phyloP scores from a whole-genome alignment of 2,113 vertebrate species.

The Silurus glanis region DNA sequence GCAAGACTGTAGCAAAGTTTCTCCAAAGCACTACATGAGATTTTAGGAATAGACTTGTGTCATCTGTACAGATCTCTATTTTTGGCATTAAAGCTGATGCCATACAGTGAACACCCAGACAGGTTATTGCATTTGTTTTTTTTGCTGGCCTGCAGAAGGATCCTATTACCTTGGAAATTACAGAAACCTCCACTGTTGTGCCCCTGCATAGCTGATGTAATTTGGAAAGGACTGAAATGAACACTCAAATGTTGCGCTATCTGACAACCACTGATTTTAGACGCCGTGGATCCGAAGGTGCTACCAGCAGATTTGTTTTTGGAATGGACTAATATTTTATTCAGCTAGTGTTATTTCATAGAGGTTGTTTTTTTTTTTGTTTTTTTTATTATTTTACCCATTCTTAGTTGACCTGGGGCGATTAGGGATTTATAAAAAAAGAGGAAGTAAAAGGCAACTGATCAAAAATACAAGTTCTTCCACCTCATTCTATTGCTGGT shows the following conservation, averaged over 20 bases:
- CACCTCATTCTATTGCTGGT: neutral
- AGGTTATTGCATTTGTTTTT: constrained; percentile 6
- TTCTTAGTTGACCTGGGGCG: neutral
- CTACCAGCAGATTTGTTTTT: neutral
- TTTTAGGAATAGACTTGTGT: neutral
- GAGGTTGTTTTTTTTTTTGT: neutral
- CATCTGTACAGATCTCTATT: neutral
- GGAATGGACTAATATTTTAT: neutral
- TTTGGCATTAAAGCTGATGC: constrained; percentile 10
- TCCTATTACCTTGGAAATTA: constrained; percentile 3
- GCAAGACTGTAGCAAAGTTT: constrained; percentile 3
- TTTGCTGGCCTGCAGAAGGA: neutral
- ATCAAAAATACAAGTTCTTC: neutral
- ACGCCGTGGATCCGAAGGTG: neutral
- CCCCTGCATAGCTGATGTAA: neutral
- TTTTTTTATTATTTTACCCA: neutral
- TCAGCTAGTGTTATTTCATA: too few relatives aligned
- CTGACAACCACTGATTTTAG: neutral
- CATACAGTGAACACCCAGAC: neutral
- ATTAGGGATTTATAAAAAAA: neutral
- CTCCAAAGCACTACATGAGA: neutral
- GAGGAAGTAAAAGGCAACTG: neutral
- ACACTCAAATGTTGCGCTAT: neutral
- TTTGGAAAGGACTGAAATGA: neutral
- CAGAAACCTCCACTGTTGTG: neutral